Evolutionary conservation across 2,888 invertebrate genomes (phyloP).

Genomic region (Cataglyphis altisquamis): DNA sequence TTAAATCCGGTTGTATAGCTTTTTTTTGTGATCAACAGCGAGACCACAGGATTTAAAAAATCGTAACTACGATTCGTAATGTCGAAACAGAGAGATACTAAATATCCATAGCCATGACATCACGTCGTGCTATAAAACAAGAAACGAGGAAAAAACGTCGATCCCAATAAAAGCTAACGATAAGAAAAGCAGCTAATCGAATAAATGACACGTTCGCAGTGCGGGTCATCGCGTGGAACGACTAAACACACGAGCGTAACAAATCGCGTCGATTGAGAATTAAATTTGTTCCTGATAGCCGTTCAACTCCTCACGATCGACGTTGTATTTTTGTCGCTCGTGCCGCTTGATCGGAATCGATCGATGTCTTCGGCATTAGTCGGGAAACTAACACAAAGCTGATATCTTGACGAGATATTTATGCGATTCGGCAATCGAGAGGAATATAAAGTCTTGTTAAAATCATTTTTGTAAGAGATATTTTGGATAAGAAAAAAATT

Average conservation of each 20-base stretch:
- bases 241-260: slow-evolving; percentile 66
- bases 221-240: slow-evolving; percentile 60
- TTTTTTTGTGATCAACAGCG: slow-evolving; percentile 70
- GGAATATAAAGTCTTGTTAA: neutral
- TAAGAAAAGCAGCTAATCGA: slow-evolving; percentile 77
- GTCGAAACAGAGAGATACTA: slow-evolving; percentile 60
- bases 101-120: slow-evolving; percentile 28
- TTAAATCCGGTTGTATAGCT: slow-evolving; percentile 74
- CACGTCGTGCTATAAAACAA: slow-evolving; percentile 27
- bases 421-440: neutral
- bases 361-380: neutral
- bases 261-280: slow-evolving; percentile 68
- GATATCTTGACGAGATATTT: neutral
- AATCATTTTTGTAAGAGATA: neutral
- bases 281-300: slow-evolving; percentile 53
- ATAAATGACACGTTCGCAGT: slow-evolving; percentile 80
- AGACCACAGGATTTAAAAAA: slow-evolving; percentile 68
- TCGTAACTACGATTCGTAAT: slow-evolving; percentile 65
- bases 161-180: slow-evolving; percentile 27
- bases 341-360: slow-evolving; percentile 16
- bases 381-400: neutral
- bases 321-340: slow-evolving; percentile 31
- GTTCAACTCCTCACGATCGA: neutral
- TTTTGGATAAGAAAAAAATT: neutral
- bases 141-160: slow-evolving; percentile 50